These are phyloP conservation scores for Parelbella ahira DNA, from an alignment of 2,888 invertebrate genomes.

Conservation along the genomic window DNA sequence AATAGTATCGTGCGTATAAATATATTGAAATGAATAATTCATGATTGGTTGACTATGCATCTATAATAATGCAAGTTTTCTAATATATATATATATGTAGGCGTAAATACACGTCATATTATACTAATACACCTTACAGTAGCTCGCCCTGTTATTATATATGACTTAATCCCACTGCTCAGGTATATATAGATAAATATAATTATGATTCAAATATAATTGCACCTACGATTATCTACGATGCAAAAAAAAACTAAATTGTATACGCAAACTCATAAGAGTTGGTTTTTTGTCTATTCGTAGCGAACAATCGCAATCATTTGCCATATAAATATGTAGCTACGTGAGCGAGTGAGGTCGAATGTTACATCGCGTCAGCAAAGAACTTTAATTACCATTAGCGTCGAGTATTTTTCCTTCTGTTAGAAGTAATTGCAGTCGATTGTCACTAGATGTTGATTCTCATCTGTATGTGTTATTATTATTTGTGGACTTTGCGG, in stretches of 20 bases:
- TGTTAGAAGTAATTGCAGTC: conserved; percentile 23
- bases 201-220: conserved; percentile 20
- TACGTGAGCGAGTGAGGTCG: conserved; percentile 16
- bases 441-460: conserved; percentile 11
- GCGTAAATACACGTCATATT: too few relatives aligned
- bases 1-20: too few relatives aligned
- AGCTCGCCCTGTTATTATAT: not conserved
- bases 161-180: conserved; percentile 2
- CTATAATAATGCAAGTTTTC: too few relatives aligned
- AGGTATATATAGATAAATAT: too few relatives aligned
- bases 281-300: too few relatives aligned
- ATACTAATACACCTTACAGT: too few relatives aligned
- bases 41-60: too few relatives aligned
- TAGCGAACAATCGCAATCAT: conserved; percentile 19
- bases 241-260: conserved; percentile 9
- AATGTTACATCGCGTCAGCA: conserved; percentile 15
- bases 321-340: too few relatives aligned
- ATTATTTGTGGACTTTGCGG: conserved; percentile 18
- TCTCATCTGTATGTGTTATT: too few relatives aligned
- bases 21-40: too few relatives aligned
- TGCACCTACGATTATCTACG: conserved; percentile 5
- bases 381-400: conserved; percentile 17
- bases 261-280: not conserved
- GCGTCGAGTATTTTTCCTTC: conserved; percentile 23
- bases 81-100: too few relatives aligned